Percentiles rank a stretch among this genome's conserved stretches.
phyloP scores from a whole-genome alignment of 2,113 vertebrate species.

The Puntigrus tetrazona region DNA sequence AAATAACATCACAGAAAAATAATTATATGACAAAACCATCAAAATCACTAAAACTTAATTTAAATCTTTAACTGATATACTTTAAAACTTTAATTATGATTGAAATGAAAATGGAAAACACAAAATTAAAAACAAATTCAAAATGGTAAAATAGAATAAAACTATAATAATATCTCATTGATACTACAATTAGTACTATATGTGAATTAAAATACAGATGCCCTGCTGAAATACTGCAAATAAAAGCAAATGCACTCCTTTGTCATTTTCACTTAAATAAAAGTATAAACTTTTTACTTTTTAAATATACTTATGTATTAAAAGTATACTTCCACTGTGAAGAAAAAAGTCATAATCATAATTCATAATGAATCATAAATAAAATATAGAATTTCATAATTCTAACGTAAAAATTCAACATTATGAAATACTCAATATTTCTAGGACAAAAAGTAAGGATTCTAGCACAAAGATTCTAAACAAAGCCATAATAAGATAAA shows the following conservation, averaged over 20 bases:
- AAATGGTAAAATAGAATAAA: too few species aligned
- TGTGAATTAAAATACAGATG: neutral
- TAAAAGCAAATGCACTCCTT: neutral
- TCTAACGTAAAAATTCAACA: neutral
- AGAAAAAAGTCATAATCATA: neutral
- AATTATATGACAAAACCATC: too few species aligned
- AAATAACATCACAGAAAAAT: too few species aligned
- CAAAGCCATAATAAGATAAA: neutral
- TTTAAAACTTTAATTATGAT: too few species aligned
- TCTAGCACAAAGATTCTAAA: too few species aligned
- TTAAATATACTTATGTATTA: too few species aligned
- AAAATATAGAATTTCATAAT: neutral
- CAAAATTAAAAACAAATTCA: too few species aligned
- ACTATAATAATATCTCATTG: neutral
- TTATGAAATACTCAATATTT: neutral
- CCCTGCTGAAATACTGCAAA: neutral
- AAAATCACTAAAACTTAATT: too few species aligned
- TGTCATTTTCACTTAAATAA: neutral
- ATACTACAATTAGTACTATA: neutral
- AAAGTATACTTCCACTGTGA: neutral
- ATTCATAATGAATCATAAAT: neutral
- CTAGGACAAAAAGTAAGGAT: neutral
- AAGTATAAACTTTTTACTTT: neutral
- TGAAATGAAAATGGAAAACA: too few species aligned
- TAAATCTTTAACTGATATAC: too few species aligned